A percentile compares a stretch with the other conserved stretches of the same genome.
phyloP scores from a whole-genome alignment of 1,140 invertebrate genomes.

The Cotesia typhae region DNA sequence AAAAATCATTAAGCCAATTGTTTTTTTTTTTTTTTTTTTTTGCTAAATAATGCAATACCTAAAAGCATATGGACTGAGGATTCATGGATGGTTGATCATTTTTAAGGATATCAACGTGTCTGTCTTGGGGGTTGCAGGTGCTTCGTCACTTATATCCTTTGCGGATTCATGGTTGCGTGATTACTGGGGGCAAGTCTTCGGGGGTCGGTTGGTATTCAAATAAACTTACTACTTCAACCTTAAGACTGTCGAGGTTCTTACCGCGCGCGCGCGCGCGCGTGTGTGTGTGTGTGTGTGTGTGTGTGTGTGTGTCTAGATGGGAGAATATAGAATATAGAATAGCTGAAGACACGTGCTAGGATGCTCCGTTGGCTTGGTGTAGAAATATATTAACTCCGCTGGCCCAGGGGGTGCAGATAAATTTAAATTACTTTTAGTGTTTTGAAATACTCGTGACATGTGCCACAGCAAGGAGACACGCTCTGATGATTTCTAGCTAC shows the following conservation, averaged over 20 bases:
- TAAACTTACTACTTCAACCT: neutral
- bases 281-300: constrained; percentile 1
- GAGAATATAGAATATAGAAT: neutral
- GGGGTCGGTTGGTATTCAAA: constrained; percentile 35
- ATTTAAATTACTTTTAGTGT: too few relatives aligned
- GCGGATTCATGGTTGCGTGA: constrained; percentile 59
- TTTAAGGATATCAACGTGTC: constrained; percentile 21
- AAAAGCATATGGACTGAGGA: constrained; percentile 49
- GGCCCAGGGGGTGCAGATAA: constrained; percentile 13
- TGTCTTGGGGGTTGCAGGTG: constrained; percentile 65
- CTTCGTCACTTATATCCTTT: constrained; percentile 39
- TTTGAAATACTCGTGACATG: constrained; percentile 43
- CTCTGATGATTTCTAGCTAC: constrained; percentile 44
- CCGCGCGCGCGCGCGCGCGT: neutral
- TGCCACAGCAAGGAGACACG: constrained; percentile 56
- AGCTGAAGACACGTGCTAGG: neutral
- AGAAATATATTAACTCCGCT: too few relatives aligned
- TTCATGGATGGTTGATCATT: constrained; percentile 24
- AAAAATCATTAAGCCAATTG: neutral
- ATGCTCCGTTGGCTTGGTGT: too few relatives aligned
- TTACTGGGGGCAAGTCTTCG: constrained; percentile 49
- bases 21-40: neutral
- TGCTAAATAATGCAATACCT: constrained; percentile 31
- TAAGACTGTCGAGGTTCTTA: too few relatives aligned
- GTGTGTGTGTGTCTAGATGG: neutral